A percentile compares a stretch with the other conserved stretches of the same genome.
Conservation (phyloP, 2,113 vertebrate species). For the Mus spicilegus region DNA sequence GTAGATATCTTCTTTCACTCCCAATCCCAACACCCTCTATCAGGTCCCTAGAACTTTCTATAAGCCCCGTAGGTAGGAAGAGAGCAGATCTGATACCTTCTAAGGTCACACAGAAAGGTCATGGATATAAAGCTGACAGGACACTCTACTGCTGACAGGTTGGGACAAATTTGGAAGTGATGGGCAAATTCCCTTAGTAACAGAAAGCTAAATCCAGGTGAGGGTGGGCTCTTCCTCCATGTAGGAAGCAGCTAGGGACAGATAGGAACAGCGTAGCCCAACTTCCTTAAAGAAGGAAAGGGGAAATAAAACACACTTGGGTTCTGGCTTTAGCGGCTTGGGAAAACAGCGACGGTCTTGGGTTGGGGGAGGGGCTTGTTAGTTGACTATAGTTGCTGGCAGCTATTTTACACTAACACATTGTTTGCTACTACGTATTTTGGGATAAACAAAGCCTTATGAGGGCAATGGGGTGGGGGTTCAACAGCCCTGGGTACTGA, state of each 20-base stretch:
- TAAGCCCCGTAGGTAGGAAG: not conserved
- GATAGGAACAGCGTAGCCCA: not conserved
- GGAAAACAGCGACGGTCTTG: not conserved
- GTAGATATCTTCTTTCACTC: not conserved
- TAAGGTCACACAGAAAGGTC: conserved; percentile 80
- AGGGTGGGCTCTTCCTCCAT: not conserved
- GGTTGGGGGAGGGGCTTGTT: not conserved
- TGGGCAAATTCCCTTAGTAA: conserved; percentile 87
- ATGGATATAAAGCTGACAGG: conserved; percentile 94
- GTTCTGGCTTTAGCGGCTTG: not conserved
- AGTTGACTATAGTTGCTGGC: conserved; percentile 23
- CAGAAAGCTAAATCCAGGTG: not conserved
- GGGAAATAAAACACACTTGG: not conserved
- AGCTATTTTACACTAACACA: not conserved
- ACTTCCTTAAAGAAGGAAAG: not conserved
- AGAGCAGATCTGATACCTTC: not conserved
- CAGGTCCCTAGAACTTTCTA: not conserved
- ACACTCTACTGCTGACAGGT: conserved; percentile 96
- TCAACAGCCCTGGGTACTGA: not conserved
- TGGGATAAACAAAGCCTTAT: not conserved
- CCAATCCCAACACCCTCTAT: not conserved
- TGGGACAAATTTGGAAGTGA: conserved; percentile 98
- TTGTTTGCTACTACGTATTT: not conserved
- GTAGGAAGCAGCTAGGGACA: not conserved
- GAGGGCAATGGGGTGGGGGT: not conserved